phyloP scores from a whole-genome alignment of 2,888 invertebrate genomes.

The Caenorhabditis becei region DNA sequence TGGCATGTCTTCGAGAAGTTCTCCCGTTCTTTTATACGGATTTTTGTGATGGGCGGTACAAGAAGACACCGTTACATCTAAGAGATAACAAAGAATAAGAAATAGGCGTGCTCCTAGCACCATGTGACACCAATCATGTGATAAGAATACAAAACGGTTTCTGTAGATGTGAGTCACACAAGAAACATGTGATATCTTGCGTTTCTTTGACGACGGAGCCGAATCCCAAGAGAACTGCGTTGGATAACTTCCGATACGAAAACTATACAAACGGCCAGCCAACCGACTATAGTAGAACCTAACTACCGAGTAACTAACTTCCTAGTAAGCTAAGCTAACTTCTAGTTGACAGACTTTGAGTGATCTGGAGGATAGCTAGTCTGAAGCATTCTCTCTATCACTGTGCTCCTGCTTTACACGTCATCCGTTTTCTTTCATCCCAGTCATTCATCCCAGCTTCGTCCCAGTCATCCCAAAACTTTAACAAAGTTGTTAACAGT shows the following conservation, averaged over 20 bases:
- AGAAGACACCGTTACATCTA: not conserved
- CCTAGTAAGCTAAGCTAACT: too few relatives aligned
- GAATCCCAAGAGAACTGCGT: too few relatives aligned
- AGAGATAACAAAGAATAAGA: constrained; percentile 13
- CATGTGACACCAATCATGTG: not conserved
- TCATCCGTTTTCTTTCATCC: too few relatives aligned
- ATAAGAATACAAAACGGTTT: not conserved
- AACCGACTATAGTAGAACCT: too few relatives aligned
- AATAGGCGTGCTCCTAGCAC: not conserved
- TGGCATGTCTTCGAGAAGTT: not conserved
- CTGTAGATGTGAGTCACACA: not conserved
- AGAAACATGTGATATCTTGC: not conserved
- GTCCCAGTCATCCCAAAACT: not conserved
- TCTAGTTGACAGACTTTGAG: too few relatives aligned
- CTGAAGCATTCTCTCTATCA: too few relatives aligned
- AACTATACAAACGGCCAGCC: not conserved
- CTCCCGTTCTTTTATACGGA: not conserved
- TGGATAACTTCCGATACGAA: not conserved
- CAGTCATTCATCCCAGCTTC: too few relatives aligned
- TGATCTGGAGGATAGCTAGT: too few relatives aligned
- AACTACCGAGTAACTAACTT: too few relatives aligned
- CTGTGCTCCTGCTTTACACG: too few relatives aligned
- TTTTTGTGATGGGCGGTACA: constrained; percentile 9
- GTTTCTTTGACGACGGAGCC: too few relatives aligned
- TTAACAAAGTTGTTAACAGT: constrained; percentile 22